Percentiles rank a stretch among this genome's conserved stretches.
Conservation (phyloP, 1,140 invertebrate species). For the Aricia agestis region DNA sequence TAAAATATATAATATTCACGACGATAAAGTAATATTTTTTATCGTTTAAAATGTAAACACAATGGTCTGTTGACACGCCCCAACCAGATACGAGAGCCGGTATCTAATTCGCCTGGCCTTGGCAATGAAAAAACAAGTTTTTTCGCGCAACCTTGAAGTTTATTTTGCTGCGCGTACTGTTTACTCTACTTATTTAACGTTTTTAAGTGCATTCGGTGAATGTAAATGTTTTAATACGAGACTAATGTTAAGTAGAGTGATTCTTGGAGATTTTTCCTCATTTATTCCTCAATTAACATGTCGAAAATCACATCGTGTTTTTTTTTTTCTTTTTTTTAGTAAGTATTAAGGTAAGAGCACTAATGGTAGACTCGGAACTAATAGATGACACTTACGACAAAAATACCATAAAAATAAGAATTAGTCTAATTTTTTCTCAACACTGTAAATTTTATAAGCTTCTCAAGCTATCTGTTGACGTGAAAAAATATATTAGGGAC, state of each 20-base stretch:
- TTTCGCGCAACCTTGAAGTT: slow-evolving; percentile 55
- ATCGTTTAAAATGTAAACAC: slow-evolving; percentile 58
- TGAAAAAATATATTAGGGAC: too few relatives aligned
- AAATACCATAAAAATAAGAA: too few relatives aligned
- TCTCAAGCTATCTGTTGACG: too few relatives aligned
- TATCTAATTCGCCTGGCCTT: slow-evolving; percentile 73
- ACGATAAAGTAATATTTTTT: slow-evolving; percentile 45
- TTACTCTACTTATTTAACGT: slow-evolving; percentile 2
- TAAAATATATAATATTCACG: slow-evolving; percentile 15
- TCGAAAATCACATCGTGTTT: too few relatives aligned
- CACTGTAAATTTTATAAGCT: too few relatives aligned
- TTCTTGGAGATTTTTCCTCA: background rate
- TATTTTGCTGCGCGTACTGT: slow-evolving; percentile 45
- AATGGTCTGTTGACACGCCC: slow-evolving; percentile 60
- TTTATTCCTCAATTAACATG: too few relatives aligned
- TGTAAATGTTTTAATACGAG: background rate
- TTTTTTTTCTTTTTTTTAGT: too few relatives aligned
- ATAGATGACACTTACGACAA: too few relatives aligned
- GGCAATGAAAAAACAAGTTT: slow-evolving; percentile 69
- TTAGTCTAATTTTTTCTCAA: too few relatives aligned
- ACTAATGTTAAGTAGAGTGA: background rate
- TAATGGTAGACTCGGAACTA: too few relatives aligned
- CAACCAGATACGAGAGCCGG: slow-evolving; percentile 58
- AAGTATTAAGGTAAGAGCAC: too few relatives aligned
- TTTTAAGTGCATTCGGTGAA: background rate